Evolutionary conservation across 2,797 vertebrate species (phyloP).

Genomic region (Gorsachius magnificus): DNA sequence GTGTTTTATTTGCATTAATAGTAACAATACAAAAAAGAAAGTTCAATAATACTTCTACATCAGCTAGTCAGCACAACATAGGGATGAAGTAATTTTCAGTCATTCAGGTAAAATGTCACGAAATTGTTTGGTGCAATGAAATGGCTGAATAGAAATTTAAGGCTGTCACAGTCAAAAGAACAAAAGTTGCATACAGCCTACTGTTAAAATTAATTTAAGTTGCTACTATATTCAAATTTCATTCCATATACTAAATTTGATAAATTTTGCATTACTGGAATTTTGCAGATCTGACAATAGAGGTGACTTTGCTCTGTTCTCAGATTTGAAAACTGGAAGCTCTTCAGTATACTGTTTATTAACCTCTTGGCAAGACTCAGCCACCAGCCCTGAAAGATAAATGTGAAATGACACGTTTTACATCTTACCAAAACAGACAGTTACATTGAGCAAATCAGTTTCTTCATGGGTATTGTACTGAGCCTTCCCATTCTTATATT

Average conservation of each 20-base stretch:
- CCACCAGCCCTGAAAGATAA: neutral
- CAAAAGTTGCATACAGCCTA: neutral
- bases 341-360: neutral
- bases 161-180: neutral
- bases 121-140: neutral
- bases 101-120: neutral
- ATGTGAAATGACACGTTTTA: neutral
- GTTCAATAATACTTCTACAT: neutral
- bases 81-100: neutral
- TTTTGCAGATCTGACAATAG: neutral
- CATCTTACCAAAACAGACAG: neutral
- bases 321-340: neutral
- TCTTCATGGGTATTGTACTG: neutral
- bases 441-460: neutral
- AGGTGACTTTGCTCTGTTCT: neutral
- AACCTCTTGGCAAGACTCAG: neutral
- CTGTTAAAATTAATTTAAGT: neutral
- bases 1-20: neutral
- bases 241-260: neutral
- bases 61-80: neutral
- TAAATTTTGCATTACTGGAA: conserved; percentile 19
- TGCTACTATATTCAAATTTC: neutral
- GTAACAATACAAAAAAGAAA: neutral
- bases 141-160: neutral
- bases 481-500: neutral